Evolutionary conservation across 1,140 invertebrate genomes (phyloP), one percentile per base, ranked within the genome.

Genomic region (Pogonomyrmex californicus): DNA sequence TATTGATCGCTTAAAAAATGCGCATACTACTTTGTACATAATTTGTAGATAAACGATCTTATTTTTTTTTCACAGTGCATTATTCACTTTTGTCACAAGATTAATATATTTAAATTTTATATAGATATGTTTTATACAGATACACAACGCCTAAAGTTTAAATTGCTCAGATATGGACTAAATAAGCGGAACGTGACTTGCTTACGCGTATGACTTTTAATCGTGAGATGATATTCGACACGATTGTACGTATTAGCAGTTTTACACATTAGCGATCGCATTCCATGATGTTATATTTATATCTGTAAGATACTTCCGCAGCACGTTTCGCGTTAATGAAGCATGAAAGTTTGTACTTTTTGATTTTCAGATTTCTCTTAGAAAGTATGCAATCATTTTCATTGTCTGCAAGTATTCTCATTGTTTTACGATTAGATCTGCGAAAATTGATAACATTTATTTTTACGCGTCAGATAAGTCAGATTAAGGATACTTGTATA

Each of bases 251-350:
- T 60, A 71, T 54, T 51, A 70, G 41, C 5, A 36, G 9, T 81
- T 81, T 78, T 66, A 49, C 81, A 81, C n/a, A 30, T 56, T 44
- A 17, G 41, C 56, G 36, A 60, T 58, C 68, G 51, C 85, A 86
- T 86, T 86, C 85, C 76, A 86, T 41, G 36, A 51, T 36, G 38
- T 23, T 70, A 12, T 12, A n/a, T 44, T 12, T 23, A 23, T 23
- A 23, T 23, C 23, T 23, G 23, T 23, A 23, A 23, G 23, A 23
- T 23, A 23, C 30, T 30, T 6, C 33, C 23, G 44, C 10, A 23
- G n/a, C 23, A 51, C 30, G 33, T 70, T 17, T 70, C 33, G 17
- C 33, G 3, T 65, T 38, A 41, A 30, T 81, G 14, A 66, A 54
- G 14, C 44, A 38, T 33, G 12, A 17, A n/a, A 23, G 30, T 51